phyloP scores from a whole-genome alignment of 2,797 vertebrate species.

The Sebastes cheni region DNA sequence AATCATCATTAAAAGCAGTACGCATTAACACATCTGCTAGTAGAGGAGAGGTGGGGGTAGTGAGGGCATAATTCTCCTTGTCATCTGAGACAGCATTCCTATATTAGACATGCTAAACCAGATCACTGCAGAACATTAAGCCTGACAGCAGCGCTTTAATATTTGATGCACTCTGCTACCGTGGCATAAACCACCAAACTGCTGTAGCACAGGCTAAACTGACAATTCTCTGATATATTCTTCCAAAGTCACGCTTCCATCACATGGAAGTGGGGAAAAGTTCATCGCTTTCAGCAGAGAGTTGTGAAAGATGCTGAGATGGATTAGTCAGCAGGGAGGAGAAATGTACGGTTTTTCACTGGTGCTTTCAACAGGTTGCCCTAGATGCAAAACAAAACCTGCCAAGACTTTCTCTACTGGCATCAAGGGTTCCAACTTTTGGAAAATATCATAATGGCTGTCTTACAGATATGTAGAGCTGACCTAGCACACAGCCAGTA shows the following conservation, averaged over 20 bases:
- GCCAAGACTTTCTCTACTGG: conserved; percentile 6
- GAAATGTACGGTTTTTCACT: conserved; percentile 1
- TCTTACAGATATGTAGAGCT: conserved; percentile 4
- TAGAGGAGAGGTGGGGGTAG: conserved; percentile 29
- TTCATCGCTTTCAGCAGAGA: conserved; percentile 14
- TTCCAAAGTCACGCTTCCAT: conserved; percentile 53
- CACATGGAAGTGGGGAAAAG: conserved; percentile 28
- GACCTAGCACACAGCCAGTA: conserved; percentile 26
- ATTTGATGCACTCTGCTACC: conserved; percentile 77
- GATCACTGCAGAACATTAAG: conserved; percentile 80
- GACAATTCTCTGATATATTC: conserved; percentile 55
- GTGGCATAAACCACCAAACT: conserved; percentile 63
- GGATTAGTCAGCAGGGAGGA: conserved; percentile 41
- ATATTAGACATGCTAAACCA: conserved; percentile 78
- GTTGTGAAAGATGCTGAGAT: conserved; percentile 22
- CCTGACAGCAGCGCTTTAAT: conserved; percentile 77
- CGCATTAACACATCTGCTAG: conserved; percentile 59
- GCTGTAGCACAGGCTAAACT: conserved; percentile 46
- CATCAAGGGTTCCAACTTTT: conserved; percentile 10
- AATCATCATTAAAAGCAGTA: conserved; percentile 71
- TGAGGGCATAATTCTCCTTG: conserved; percentile 60
- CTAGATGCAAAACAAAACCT: conserved; percentile 32
- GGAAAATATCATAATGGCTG: conserved; percentile 17
- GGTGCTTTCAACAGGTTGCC: conserved; percentile 52
- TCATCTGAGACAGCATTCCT: conserved; percentile 75